These are phyloP conservation scores for Pluvianellus socialis DNA, from an alignment of 2,113 vertebrate genomes.

Conservation along the genomic window DNA sequence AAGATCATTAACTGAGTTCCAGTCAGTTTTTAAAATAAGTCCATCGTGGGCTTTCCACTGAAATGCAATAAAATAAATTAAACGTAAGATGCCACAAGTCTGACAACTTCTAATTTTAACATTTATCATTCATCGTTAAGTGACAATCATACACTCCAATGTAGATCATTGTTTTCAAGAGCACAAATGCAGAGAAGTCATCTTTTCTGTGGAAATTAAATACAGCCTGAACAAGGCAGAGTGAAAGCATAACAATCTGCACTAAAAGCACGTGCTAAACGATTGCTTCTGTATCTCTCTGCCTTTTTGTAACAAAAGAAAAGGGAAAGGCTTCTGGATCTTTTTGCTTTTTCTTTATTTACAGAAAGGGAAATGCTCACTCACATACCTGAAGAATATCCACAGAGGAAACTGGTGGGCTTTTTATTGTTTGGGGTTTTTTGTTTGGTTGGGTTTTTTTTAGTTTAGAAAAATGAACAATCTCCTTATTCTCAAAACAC, in stretches of 20 bases:
- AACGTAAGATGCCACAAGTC: neutral
- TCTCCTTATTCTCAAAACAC: neutral
- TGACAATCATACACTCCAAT: neutral
- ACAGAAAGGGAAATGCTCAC: neutral
- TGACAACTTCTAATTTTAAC: neutral
- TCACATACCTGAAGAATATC: neutral
- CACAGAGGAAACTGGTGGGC: neutral
- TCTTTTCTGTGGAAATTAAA: neutral
- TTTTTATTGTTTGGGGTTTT: neutral
- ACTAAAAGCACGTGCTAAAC: neutral
- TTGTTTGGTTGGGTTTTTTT: neutral
- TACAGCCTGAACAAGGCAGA: neutral
- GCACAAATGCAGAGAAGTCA: neutral
- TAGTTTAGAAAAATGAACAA: neutral
- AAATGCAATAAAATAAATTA: neutral
- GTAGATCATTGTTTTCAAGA: neutral
- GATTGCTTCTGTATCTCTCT: neutral
- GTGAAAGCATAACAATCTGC: neutral
- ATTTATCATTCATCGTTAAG: neutral
- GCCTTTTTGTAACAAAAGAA: neutral
- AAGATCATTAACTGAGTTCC: constrained; percentile 94
- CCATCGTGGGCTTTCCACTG: constrained; percentile 99
- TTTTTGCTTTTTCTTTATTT: neutral
- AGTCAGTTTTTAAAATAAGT: constrained; percentile 92
- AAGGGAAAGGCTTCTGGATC: neutral